A percentile compares a stretch with the other conserved stretches of the same genome.
phyloP scores from a whole-genome alignment of 2,113 vertebrate genomes.

The Chionodraco myersi region DNA sequence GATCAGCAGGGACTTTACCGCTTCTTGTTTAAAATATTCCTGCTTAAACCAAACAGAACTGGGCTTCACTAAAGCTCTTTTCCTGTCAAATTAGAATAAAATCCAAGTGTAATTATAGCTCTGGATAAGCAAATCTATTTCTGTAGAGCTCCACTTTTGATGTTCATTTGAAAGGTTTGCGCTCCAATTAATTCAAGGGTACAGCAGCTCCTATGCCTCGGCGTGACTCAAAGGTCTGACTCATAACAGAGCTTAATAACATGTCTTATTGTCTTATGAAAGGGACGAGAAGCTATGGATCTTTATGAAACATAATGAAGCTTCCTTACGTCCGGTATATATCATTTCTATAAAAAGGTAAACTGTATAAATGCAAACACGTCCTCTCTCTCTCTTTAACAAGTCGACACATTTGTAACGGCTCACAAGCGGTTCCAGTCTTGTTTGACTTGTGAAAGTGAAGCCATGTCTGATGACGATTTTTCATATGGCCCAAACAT shows the following conservation, averaged over 20 bases:
- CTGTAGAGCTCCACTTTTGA: slow-evolving; percentile 23
- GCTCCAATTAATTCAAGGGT: slow-evolving; percentile 32
- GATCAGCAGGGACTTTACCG: slow-evolving; percentile 10
- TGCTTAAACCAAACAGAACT: background rate
- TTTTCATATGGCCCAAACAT: background rate
- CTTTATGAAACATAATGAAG: background rate
- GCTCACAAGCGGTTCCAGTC: background rate
- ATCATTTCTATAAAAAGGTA: no score
- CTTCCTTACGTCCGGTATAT: background rate
- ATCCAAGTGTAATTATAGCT: slow-evolving; percentile 21
- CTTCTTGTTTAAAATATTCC: slow-evolving; percentile 16
- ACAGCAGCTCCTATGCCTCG: background rate
- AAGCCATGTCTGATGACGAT: background rate
- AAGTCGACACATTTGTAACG: no score
- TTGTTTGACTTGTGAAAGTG: background rate
- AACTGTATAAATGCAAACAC: background rate
- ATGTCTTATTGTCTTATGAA: no score
- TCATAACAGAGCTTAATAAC: background rate
- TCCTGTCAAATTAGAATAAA: slow-evolving; percentile 21
- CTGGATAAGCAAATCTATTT: slow-evolving; percentile 26
- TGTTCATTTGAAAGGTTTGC: slow-evolving; percentile 19
- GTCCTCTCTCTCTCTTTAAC: background rate
- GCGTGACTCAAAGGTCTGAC: slow-evolving; percentile 5
- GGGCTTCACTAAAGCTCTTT: slow-evolving; percentile 6
- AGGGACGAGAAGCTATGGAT: background rate